Base-by-base conservation (phyloP, 2,888 invertebrate species). In the Megalurothrips usitatus region DNA sequence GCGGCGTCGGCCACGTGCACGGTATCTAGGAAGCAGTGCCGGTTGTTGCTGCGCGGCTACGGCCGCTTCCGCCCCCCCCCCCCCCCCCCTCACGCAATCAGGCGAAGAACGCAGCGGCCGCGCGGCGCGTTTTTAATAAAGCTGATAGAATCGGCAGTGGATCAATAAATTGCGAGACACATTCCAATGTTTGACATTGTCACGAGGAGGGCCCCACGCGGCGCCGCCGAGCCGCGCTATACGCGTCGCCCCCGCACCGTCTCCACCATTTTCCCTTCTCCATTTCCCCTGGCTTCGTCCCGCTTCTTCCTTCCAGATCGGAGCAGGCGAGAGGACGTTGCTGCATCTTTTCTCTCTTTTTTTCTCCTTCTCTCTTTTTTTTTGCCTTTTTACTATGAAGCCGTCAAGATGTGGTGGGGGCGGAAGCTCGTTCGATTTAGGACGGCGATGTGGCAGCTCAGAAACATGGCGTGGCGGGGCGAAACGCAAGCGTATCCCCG, bases 81-180 rank as follows among this genome's bases (percentile, higher is more conserved):
- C 58, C 58, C 12, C 58, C 58, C 58, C 58, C 3, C 52, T 17
- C 2, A 52, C 52, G 52, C 52, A 52, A 19, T n/a, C n/a, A 58
- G 58, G 58, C 58, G 6, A 43, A 43, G 34, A 43, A 43, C 34
- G 58, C 58, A 19, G 17, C 58, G 58, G 58, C 58, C 58, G 0
- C 58, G 52, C 14, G 14, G 58, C 58, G 19, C n/a, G 58, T 58
- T 58, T 58, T 58, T 58, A 58, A 58, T 58, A 58, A 58, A 58
- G 19, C n/a, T n/a, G 58, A 58, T 58, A 58, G 58, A 58, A 58
- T 58, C 58, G 58, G 34, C 58, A 58, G 17, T 58, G 58, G 19
- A 58, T 58, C 58, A 58, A 58, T 58, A 58, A 58, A 58, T 58
- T 58, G 19, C 58, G 58, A 17, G 58, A 58, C n/a, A 58, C 58